phyloP scores from a whole-genome alignment of 2,797 vertebrate species.

The Agapornis canus region DNA sequence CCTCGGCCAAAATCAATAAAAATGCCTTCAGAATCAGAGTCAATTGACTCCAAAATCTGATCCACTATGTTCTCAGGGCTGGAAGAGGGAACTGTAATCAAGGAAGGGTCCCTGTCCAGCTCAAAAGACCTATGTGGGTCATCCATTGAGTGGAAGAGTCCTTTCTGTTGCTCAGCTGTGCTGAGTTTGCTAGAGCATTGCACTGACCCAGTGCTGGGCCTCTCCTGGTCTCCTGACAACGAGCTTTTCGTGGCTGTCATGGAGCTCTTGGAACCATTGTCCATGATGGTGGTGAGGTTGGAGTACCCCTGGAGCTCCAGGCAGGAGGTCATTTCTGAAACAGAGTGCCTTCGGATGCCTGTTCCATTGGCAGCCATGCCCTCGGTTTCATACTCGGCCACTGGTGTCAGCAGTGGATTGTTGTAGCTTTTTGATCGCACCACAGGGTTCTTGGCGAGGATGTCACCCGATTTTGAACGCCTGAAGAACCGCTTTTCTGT shows the following conservation, averaged over 20 bases:
- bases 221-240: constrained; percentile 55
- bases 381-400: constrained; percentile 90
- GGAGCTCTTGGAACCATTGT: constrained; percentile 67
- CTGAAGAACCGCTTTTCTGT: constrained; percentile 88
- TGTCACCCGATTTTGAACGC: constrained; percentile 76
- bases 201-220: constrained; percentile 53
- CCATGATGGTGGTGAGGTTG: constrained; percentile 73
- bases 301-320: constrained; percentile 85
- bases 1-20: constrained; percentile 94
- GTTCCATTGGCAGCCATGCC: constrained; percentile 59
- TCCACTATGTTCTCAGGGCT: constrained; percentile 94
- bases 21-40: constrained; percentile 94
- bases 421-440: constrained; percentile 96
- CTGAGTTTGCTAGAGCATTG: constrained; percentile 69
- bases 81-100: constrained; percentile 85
- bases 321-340: constrained; percentile 92
- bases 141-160: constrained; percentile 16
- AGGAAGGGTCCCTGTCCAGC: constrained; percentile 75
- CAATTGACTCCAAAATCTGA: constrained; percentile 89
- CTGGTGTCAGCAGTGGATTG: constrained; percentile 89
- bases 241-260: constrained; percentile 48
- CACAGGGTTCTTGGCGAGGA: constrained; percentile 87
- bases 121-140: constrained; percentile 30
- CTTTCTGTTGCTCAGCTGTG: constrained; percentile 51
- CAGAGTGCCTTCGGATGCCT: constrained; percentile 87